Base-by-base conservation (phyloP, 2,888 invertebrate genomes). In the Phrixothrix hirtus region DNA sequence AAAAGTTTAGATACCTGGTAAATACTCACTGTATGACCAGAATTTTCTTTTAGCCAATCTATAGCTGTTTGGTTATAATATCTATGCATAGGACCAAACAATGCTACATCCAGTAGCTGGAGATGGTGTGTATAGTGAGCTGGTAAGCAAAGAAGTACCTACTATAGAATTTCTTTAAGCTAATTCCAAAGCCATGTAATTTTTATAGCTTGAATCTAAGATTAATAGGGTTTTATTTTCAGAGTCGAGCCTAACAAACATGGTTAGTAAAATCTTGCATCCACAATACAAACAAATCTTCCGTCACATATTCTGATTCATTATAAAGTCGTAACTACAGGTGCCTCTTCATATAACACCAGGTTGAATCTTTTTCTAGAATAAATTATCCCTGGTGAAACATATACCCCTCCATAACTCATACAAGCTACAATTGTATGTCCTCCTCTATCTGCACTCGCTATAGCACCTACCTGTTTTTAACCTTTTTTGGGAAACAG, bases 101-200 rank as follows among this genome's bases (percentile, higher is more conserved):
- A 26, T 12, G 14, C 26, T 14, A 29, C 14, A 14, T 27, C 14
- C n/a, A 38, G 13, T 1, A 27, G 32, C 12, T 43, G 43, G 2
- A 32, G 43, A 9, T 12, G 43, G 14, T 21, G 31, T 9, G 45
- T 45, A 47, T 41, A 43, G 17, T 58, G 43, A 26, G 48, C 29
- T 13, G 50, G 55, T 3, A 58, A 11, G 32, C 58, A 55, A 2
- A 60, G n/a, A 14, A 51, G 13, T n/a, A n/a, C n/a, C n/a, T 16
- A 16, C 29, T 15, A 72, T 61, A 5, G 70, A 68, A 59, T 71
- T 65, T 5, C 67, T 65, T 54, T 67, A 67, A 21, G 68, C 69
- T 46, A 61, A 59, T 43, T 67, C 57, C 15, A 72, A 26, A 16
- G 36, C 31, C 25, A 31, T 17, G 1, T 14, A 10, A 16, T 5